Conservation (phyloP, 2,113 vertebrate genomes). For the Vombatus ursinus region DNA sequence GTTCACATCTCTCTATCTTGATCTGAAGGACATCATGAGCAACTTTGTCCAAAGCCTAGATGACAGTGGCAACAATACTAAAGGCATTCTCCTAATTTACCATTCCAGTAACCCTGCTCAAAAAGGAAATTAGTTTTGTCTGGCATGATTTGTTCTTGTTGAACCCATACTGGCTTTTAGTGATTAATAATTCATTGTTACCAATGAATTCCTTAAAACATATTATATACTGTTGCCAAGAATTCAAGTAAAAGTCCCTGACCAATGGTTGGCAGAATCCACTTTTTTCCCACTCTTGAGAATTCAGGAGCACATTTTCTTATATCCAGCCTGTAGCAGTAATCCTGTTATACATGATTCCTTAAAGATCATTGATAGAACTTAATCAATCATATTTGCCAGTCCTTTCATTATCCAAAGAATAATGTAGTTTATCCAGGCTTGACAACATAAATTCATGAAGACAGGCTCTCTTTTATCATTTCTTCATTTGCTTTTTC, state of each 20-base stretch:
- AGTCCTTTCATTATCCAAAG: not conserved
- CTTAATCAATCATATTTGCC: not conserved
- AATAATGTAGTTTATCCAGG: not conserved
- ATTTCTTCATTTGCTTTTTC: not conserved
- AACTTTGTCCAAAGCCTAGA: not conserved
- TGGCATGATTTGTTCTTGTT: not conserved
- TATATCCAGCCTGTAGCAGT: not conserved
- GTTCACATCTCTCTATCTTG: not conserved
- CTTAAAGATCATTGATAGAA: not conserved
- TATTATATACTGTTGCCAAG: not conserved
- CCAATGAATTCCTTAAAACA: not conserved
- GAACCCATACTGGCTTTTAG: not conserved
- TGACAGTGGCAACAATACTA: not conserved
- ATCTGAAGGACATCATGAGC: not conserved
- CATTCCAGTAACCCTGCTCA: not conserved
- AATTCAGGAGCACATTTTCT: not conserved
- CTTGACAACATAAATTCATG: not conserved
- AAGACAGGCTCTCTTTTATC: not conserved
- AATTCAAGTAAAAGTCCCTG: not conserved
- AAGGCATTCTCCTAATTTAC: not conserved
- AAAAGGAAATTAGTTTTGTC: not conserved
- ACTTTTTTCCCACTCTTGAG: not conserved
- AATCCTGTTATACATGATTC: not conserved
- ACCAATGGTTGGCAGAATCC: not conserved
- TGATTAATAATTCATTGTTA: not conserved